These are phyloP conservation scores for Lepidocyrtinus sp. DNA, from an alignment of 2,888 invertebrate species.

Conservation along the genomic window DNA sequence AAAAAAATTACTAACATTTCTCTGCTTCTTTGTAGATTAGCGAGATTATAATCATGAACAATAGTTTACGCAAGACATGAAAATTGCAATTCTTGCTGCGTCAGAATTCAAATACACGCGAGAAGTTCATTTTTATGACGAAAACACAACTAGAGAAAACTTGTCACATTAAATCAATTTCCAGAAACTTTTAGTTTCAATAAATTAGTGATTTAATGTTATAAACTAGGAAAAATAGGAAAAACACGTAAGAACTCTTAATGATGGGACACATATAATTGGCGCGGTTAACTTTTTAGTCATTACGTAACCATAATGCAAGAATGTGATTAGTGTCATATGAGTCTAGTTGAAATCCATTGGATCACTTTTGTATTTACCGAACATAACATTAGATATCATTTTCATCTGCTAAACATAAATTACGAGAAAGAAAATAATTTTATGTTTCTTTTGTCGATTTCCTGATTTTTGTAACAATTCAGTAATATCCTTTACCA, in stretches of 20 bases:
- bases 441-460: slow-evolving; percentile 43
- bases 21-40: slow-evolving; percentile 42
- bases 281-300: neutral
- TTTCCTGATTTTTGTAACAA: slow-evolving; percentile 32
- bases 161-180: neutral
- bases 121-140: slow-evolving; percentile 45
- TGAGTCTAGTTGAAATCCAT: neutral
- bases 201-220: neutral
- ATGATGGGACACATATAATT: neutral
- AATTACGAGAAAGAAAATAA: too few relatives aligned
- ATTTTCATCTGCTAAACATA: slow-evolving; percentile 23
- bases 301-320: neutral
- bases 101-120: slow-evolving; percentile 20
- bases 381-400: too few relatives aligned
- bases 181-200: neutral
- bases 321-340: neutral
- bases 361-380: too few relatives aligned
- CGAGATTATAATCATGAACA: slow-evolving; percentile 42
- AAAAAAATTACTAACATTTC: slow-evolving; percentile 46
- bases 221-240: too few relatives aligned
- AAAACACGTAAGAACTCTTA: neutral
- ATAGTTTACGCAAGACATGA: slow-evolving; percentile 22
- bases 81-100: slow-evolving; percentile 15
- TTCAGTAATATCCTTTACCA: too few relatives aligned
- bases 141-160: neutral